Percentiles rank a stretch among this genome's conserved stretches.
phyloP scores from a whole-genome alignment of 1,140 invertebrate genomes.

The Dufourea novaeangliae region DNA sequence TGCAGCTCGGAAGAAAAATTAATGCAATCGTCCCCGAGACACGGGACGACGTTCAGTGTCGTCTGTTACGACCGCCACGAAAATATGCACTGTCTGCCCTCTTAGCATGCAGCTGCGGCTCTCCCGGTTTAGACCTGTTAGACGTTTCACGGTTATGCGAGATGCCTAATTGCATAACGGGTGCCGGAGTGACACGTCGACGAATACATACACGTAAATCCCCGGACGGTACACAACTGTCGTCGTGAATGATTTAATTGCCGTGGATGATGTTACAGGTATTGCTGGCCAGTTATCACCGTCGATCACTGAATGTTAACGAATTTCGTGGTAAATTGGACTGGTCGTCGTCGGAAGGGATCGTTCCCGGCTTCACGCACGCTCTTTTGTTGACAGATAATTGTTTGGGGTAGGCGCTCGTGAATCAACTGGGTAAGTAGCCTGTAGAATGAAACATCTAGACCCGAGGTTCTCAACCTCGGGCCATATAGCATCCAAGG shows the following conservation, averaged over 20 bases:
- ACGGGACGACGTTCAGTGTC: neutral
- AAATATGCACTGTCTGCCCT: neutral
- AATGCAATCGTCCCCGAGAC: neutral
- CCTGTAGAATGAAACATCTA: too few species aligned
- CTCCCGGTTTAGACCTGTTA: too few species aligned
- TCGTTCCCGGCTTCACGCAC: neutral
- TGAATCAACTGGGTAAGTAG: slow-evolving; percentile 15
- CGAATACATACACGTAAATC: slow-evolving; percentile 40
- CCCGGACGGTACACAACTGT: slow-evolving; percentile 5
- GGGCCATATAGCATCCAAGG: too few species aligned
- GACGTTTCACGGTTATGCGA: slow-evolving; percentile 24
- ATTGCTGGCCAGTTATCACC: slow-evolving; percentile 3
- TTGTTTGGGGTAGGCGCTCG: neutral
- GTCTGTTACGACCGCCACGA: neutral
- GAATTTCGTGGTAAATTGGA: slow-evolving; percentile 17
- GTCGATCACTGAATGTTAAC: slow-evolving; percentile 3
- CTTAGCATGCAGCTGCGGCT: neutral
- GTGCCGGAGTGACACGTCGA: slow-evolving; percentile 8
- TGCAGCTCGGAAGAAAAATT: too few species aligned
- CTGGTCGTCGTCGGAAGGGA: too few species aligned
- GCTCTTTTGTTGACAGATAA: neutral
- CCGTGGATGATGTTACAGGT: slow-evolving; percentile 5
- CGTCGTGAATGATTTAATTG: slow-evolving; percentile 4
- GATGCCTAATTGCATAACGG: slow-evolving; percentile 29
- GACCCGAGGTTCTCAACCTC: too few species aligned